Base-by-base conservation (phyloP, 2,797 vertebrate genomes). In the Enteromius anoplus region DNA sequence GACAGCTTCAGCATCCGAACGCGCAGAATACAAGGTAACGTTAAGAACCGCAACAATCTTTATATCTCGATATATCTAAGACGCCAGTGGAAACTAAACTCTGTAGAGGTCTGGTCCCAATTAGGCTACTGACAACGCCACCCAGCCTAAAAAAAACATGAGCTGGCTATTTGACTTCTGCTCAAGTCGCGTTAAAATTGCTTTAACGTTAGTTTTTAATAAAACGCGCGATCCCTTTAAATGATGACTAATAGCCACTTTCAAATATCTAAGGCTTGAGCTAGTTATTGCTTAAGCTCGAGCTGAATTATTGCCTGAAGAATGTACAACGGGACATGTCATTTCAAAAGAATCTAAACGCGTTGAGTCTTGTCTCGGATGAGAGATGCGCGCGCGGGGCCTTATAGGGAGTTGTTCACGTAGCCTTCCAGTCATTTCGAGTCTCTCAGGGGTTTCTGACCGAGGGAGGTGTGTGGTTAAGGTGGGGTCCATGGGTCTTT, bases 1-100 rank as follows among this genome's bases (percentile, higher is more conserved):
- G 26, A 9, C 60, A 15, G 40, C 64, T 29, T 12, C 62, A 69
- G 53, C 68, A 64, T 69, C 60, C 1, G 9, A 37, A 53, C 81
- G 1, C 29, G 8, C 19, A 19, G 32, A 69, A 65, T 9, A 64
- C 3, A 73, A 70, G 84, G 78, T 85, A 84, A 81, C n/a, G n/a
- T n/a, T n/a, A n/a, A n/a, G 81, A 68, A 65, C 34, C 19, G 9
- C 6, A 11, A 10, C 4, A 21, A 17, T 23, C 12, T 19, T 5
- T 53, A 2, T 17, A 23, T 53, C 7, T 5, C 8, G 3, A 79
- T 37, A 19, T 69, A 7, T 42, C 26, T 10, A 80, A 71, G 26
- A 45, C 37, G 15, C 19, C 64, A 14, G 51, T 17, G 1, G 26
- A 72, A 15, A 10, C 4, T 5, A 11, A 7, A 32, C 10, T 70